Evolutionary conservation across 2,113 vertebrate genomes (phyloP).

Genomic region (Atrichornis clamosus): DNA sequence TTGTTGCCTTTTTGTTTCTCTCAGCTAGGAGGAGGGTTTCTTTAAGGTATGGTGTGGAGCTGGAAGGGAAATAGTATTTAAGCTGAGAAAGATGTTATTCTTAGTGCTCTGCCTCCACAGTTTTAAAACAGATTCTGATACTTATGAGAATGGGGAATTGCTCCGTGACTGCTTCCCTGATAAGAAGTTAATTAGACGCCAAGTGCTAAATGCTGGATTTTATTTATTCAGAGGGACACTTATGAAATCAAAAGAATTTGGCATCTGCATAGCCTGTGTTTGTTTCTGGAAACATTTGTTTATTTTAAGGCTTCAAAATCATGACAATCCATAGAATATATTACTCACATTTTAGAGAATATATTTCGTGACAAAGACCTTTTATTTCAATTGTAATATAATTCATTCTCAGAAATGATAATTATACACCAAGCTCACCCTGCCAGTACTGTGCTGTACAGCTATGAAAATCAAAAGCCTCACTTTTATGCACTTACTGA

Average conservation of each 20-base stretch:
- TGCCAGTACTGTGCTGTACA: neutral
- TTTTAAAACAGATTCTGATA: constrained; percentile 59
- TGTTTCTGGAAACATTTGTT: constrained; percentile 1
- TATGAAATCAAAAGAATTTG: constrained; percentile 31
- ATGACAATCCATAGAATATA: neutral
- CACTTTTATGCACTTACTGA: constrained; percentile 2
- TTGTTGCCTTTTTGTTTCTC: neutral
- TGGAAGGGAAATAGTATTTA: constrained; percentile 48
- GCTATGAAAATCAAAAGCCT: neutral
- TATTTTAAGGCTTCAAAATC: constrained; percentile 9
- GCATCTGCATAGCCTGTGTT: neutral
- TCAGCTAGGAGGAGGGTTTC: neutral
- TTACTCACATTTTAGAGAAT: neutral
- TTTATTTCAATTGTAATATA: constrained; percentile 4
- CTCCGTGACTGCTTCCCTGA: constrained; percentile 13
- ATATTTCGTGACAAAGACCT: neutral
- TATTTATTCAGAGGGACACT: constrained; percentile 6
- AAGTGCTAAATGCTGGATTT: constrained; percentile 41
- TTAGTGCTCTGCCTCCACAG: constrained; percentile 37
- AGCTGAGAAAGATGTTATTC: constrained; percentile 53
- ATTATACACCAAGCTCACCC: neutral
- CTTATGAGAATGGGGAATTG: neutral
- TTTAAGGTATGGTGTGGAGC: neutral
- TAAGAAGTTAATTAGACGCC: constrained; percentile 63
- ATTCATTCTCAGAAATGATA: neutral